Evolutionary conservation across 2,113 vertebrate genomes (phyloP), one percentile per base, ranked within the genome.

Genomic region (Maccullochella peelii): DNA sequence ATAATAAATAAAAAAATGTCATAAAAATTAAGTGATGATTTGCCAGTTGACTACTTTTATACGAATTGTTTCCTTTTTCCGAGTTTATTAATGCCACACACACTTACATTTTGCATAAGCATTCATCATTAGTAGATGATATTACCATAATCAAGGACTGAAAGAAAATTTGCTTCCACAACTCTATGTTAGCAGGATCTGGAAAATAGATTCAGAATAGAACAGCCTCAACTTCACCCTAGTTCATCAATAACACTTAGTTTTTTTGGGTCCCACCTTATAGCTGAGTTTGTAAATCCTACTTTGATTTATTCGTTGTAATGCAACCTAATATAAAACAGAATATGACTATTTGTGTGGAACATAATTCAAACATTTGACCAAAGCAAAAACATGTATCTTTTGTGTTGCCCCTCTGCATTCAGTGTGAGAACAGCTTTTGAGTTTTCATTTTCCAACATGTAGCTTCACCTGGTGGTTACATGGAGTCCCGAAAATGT

Each of bases 391-490:
- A 33, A 2, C 33, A 33, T 33, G 33, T 33, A 67, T 23, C 6
- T 27, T 23, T 33, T 71, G 11, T 38, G 27, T 44, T 8, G 7
- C 23, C 3, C 10, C 1, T 57, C 33, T 49, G 47, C 11, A 12
- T 33, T 55, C 7, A 27, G 18, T 5, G 33, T 66, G 30, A 55
- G n/a, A 61, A 15, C 27, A 57, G 30, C 52, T 42, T 67, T 33
- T 50, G 21, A 33, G 33, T 47, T 20, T 79, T 67, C 23, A 73
- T 72, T n/a, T 23, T 42, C 18, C 25, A 44, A 40, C n/a, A 23
- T 71, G 50, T 66, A 82, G 82, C 92, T 16, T 91, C 92, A 83
- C 80, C 90, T 66, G 81, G 82, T 93, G 94, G 90, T 36, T 21
- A 42, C 4, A 55, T n/a, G 4, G 7, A 63, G 25, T 55, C 14